Percentiles rank a stretch among this genome's conserved stretches.
Conservation (phyloP, 1,140 invertebrate species). For the Heterodera schachtii region DNA sequence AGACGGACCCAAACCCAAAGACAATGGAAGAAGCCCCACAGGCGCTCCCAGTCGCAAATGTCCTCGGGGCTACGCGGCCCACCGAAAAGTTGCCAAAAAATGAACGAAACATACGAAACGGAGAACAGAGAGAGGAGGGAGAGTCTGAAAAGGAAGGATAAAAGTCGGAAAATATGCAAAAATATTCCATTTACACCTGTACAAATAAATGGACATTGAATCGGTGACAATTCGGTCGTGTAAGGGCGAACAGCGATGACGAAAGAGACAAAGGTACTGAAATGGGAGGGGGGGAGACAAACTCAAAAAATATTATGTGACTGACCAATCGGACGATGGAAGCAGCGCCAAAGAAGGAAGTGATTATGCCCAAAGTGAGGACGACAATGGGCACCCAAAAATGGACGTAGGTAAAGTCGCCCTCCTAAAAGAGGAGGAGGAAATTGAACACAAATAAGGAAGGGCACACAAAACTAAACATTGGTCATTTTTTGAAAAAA, state of each 20-base stretch:
- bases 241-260: background rate
- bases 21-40: background rate
- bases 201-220: background rate
- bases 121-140: background rate
- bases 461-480: no score
- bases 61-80: background rate
- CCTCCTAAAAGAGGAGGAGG: background rate
- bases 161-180: background rate
- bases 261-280: background rate
- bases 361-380: background rate
- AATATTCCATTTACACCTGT: background rate
- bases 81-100: background rate
- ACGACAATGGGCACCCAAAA: background rate
- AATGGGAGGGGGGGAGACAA: background rate
- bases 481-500: background rate
- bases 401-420: background rate
- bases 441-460: background rate
- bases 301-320: background rate
- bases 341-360: background rate
- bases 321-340: background rate
- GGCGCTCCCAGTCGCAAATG: background rate
- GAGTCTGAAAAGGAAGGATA: background rate
- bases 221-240: background rate
- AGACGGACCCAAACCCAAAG: background rate
- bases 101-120: background rate